Evolutionary conservation across 2,888 invertebrate species (phyloP), one percentile per base, ranked within the genome.

Genomic region (Rotaria socialis): DNA sequence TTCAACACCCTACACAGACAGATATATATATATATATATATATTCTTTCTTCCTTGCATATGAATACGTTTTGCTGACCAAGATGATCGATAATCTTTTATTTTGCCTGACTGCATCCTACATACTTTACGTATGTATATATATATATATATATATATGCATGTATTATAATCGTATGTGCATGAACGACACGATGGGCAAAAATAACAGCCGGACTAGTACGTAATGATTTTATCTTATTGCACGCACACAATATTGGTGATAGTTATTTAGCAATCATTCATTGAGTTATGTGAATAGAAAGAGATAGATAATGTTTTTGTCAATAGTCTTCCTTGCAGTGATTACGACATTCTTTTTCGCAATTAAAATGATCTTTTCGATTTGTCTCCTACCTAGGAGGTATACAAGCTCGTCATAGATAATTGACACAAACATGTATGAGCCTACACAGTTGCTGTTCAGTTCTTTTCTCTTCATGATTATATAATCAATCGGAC

Each of bases 71-170:
- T 67, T 67, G 27, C 19, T 67, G 35, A 67, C 35, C 67, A 67
- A 67, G 16, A 67, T 67, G 67, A 67, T 67, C 67, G 67, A 67
- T 67, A 67, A 67, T 67, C 67, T 67, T 67, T 19, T 67, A 67
- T 67, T 67, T 67, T 67, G 67, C 67, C 67, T 67, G 67, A 67
- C 67, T 67, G 67, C 67, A 16, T 67, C 16, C 67, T 67, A 35
- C 35, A 16, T 16, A 52, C 16, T 52, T 8, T 52, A 16, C 4
- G 16, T 52, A 52, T 16, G 16, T 67, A 35, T 35, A 67, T 11
- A 50, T 50, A 50, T 50, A 50, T 50, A 50, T 50, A 50, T 50
- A 50, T 50, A 50, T 50, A 50, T 50, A 50, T 50, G 11, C 11
- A 50, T 50, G 50, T 50, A 50, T 50, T 67, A 67, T 67, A 67